A percentile compares a stretch with the other conserved stretches of the same genome.
phyloP scores from a whole-genome alignment of 1,140 invertebrate genomes.

The Neodiprion fabricii region DNA sequence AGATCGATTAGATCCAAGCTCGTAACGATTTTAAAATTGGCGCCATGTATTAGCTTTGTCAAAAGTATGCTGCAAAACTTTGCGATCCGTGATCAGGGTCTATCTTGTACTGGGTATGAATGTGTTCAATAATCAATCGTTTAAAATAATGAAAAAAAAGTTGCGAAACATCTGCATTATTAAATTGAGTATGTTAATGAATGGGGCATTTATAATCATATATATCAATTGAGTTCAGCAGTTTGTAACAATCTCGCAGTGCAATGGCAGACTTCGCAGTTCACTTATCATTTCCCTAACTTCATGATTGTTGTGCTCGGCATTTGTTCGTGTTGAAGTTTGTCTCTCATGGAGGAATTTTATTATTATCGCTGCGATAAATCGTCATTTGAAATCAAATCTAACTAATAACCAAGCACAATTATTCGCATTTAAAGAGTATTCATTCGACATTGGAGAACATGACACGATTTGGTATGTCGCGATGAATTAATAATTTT shows the following conservation, averaged over 20 bases:
- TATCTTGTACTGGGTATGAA: too few species aligned
- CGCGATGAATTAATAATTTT: neutral
- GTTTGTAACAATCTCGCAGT: slow-evolving; percentile 5
- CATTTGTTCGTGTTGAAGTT: slow-evolving; percentile 63
- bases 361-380: neutral
- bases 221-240: neutral
- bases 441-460: neutral
- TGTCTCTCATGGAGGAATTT: slow-evolving; percentile 38
- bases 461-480: neutral
- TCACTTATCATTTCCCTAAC: slow-evolving; percentile 53
- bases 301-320: slow-evolving; percentile 59
- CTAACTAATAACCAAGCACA: neutral
- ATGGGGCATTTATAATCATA: neutral
- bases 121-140: too few species aligned
- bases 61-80: too few species aligned
- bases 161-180: slow-evolving; percentile 10
- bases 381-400: neutral
- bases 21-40: neutral
- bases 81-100: too few species aligned
- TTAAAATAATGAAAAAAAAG: neutral
- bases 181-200: neutral
- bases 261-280: slow-evolving; percentile 47
- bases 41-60: too few species aligned
- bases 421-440: neutral
- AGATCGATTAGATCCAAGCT: neutral